Evolutionary conservation across 1,140 invertebrate species (phyloP).

Genomic region (Ptiloglossa arizonensis): DNA sequence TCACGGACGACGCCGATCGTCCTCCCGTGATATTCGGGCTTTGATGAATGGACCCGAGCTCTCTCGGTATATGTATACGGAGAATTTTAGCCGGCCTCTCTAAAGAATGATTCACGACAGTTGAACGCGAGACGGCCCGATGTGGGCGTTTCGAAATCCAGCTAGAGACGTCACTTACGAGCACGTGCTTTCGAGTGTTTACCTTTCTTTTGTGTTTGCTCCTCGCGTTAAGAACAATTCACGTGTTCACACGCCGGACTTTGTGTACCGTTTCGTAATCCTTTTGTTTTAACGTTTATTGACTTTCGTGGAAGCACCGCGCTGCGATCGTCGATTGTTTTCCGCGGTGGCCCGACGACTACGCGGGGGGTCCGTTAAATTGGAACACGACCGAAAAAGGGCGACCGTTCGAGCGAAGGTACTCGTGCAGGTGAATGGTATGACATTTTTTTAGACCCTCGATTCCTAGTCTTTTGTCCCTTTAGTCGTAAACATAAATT

Average conservation of each 20-base stretch:
- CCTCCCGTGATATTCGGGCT: conserved; percentile 18
- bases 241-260: not conserved
- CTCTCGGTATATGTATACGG: not conserved
- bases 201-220: not conserved
- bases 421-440: too few relatives aligned
- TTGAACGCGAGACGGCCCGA: not conserved
- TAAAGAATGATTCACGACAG: conserved; percentile 5
- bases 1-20: conserved; percentile 23
- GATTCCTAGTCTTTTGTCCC: too few relatives aligned
- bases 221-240: not conserved
- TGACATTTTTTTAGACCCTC: too few relatives aligned
- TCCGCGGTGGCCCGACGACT: too few relatives aligned
- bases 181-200: conserved; percentile 4
- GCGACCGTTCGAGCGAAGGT: too few relatives aligned
- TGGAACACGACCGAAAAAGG: too few relatives aligned
- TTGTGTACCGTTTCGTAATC: too few relatives aligned
- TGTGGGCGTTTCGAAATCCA: not conserved
- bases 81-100: conserved; percentile 21
- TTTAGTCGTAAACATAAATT: too few relatives aligned
- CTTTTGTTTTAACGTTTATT: not conserved
- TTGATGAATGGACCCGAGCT: conserved; percentile 28
- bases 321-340: not conserved
- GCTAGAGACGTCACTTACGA: not conserved
- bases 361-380: not conserved
- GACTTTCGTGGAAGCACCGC: not conserved